Base-by-base conservation (phyloP, 2,888 invertebrate genomes). In the Leptinotarsa peninsularis region DNA sequence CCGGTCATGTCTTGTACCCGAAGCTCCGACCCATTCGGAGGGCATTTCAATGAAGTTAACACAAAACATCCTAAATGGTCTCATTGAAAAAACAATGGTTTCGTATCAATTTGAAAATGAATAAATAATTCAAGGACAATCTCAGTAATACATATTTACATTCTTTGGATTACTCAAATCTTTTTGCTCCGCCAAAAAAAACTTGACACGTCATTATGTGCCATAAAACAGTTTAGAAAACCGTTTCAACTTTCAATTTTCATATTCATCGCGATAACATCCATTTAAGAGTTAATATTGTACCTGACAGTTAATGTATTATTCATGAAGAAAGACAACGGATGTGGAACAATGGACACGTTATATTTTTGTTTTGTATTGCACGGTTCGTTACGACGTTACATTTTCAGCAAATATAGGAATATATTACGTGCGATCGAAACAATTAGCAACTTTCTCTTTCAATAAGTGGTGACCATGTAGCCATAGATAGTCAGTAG, bases 371-470 rank as follows among this genome's bases (percentile, higher is more conserved):
- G 49, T 70, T 70, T 70, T 70, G 49, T 60, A 58, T 70, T 33
- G 58, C 71, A 33, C 56, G 52, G 18, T 72, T 23, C 56, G 49
- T 63, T 71, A 49, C 50, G 68, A 66, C 66, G 50, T 54, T 72
- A 69, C 73, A 67, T 70, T 73, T 71, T 58, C 52, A 73, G 49
- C 69, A 17, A 73, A 76, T 70, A 67, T 66, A 33, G 66, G 58
- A 33, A 18, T 52, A 73, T 75, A 71, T 70, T 72, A 76, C 73
- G 70, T 76, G 72, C 76, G 71, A 67, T 71, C 63, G 54, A 15
- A 68, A 73, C 60, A 73, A 72, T 70, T 73, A 72, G 63, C 75
- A 67, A 70, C 76, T 76, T 76, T 76, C 76, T 76, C 72, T 76
- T 76, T 76, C 76, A 73, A 60, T n/a, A 50, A 58, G 49, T 67